Base-by-base conservation (phyloP, 1,140 invertebrate species). In the Armadillidium nasatum region DNA sequence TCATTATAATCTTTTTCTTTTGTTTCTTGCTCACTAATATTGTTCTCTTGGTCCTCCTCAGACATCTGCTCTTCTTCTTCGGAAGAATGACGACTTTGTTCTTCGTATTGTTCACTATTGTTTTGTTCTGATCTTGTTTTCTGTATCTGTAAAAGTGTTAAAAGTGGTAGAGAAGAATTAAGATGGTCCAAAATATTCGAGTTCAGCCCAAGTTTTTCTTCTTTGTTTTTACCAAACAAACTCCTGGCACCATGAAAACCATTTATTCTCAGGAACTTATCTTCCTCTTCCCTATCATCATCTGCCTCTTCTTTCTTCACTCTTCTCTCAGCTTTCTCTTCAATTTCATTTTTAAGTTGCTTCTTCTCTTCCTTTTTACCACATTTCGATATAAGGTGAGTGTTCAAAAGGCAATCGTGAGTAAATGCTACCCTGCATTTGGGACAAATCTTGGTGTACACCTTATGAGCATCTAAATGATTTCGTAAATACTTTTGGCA, bases 311-410 rank as follows among this genome's bases (percentile, higher is more conserved):
- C 19, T 19, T 60, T 60, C 50, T 60, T 60, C 50, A 15, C 50
- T 15, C 19, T 19, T 15, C 11, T 60, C 4, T 60, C 11, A 1
- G 3, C 50, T 15, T 60, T 19, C 19, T 7, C 19, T 19, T 15
- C 11, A 60, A 60, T 60, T 19, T 60, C 50, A 60, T 7, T 60
- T 7, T 60, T 60, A 15, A 13, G 11, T 19, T 13, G 11, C 4
- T 13, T 15, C 19, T 60, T 60, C 11, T 60, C 50, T 21, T 75
- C 73, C 66, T n/a, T 9, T 6, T 75, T 67, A 22, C 73, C 22
- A 45, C 79, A 80, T 67, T 80, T 80, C 0, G 79, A 78, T 33
- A 78, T 78, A n/a, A 60, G 69, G 68, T 80, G 79, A 44, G 79
- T 80, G 44, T 76, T 77, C 1, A 80, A 68, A 10, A 80, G 68